Conservation (phyloP, 1,140 invertebrate genomes). For the Drosophila mauritiana region DNA sequence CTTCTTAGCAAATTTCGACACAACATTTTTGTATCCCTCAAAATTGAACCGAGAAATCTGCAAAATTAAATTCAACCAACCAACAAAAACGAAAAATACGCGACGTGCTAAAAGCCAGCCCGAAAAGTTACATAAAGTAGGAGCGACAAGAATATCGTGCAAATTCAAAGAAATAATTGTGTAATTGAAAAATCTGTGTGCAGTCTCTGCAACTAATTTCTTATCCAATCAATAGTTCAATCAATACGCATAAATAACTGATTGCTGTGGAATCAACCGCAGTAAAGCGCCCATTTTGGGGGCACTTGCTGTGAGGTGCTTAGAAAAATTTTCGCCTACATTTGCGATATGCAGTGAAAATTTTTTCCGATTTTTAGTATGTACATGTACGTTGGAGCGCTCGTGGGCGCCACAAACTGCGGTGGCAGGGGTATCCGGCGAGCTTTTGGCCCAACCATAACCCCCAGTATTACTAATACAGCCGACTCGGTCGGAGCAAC, state of each 20-base stretch:
- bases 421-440: constrained; percentile 57
- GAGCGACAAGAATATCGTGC: not conserved
- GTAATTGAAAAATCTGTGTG: constrained; percentile 61
- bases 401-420: constrained; percentile 66
- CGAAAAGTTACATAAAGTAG: constrained; percentile 27
- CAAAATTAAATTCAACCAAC: constrained; percentile 29
- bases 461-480: constrained; percentile 22
- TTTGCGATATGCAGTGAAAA: constrained; percentile 69
- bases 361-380: constrained; percentile 84
- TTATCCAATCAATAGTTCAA: constrained; percentile 59
- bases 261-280: constrained; percentile 2
- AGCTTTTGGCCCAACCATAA: constrained; percentile 58
- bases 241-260: constrained; percentile 41
- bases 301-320: constrained; percentile 8
- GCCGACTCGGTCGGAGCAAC: constrained; percentile 34
- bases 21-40: constrained; percentile 57
- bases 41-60: constrained; percentile 43
- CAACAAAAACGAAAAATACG: not conserved
- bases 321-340: constrained; percentile 65
- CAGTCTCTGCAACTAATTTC: not conserved
- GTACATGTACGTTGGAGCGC: constrained; percentile 80
- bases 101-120: constrained; percentile 7
- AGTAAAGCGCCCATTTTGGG: constrained; percentile 2
- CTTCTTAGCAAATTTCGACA: constrained; percentile 65
- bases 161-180: constrained; percentile 47